Evolutionary conservation across 2,113 vertebrate species (phyloP).

Genomic region (Melospiza georgiana): DNA sequence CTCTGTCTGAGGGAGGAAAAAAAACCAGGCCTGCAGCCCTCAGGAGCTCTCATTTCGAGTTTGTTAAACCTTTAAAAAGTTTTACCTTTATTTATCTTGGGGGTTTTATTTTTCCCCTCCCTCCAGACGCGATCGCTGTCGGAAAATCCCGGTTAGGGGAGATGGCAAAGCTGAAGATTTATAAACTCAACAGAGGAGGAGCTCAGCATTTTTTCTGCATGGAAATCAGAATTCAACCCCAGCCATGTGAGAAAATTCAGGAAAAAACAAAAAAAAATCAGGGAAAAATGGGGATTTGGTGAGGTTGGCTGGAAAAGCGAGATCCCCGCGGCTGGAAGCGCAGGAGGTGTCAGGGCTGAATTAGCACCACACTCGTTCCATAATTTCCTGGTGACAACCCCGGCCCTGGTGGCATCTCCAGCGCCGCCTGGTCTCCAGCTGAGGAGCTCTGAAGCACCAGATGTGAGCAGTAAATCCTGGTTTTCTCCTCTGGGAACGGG

Average conservation of each 20-base stretch:
- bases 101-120: not conserved
- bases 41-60: slow-evolving; percentile 7
- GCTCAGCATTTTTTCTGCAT: not conserved
- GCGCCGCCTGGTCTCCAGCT: not conserved
- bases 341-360: not conserved
- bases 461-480: slow-evolving; percentile 11
- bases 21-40: not conserved
- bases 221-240: not conserved
- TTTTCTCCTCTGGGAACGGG: not conserved
- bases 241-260: not conserved
- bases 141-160: not conserved
- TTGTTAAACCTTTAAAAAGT: slow-evolving; percentile 22
- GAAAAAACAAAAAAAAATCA: not conserved
- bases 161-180: not conserved
- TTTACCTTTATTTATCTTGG: not conserved
- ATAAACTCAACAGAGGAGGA: not conserved
- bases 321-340: not conserved
- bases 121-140: not conserved
- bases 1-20: not conserved
- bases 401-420: not conserved
- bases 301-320: not conserved
- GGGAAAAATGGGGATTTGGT: not conserved
- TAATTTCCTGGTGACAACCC: not conserved
- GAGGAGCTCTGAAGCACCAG: not conserved
- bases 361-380: not conserved